A percentile compares a stretch with the other conserved stretches of the same genome.
Evolutionary conservation across 2,888 invertebrate genomes (phyloP).

Genomic region (Auanema freiburgensis): DNA sequence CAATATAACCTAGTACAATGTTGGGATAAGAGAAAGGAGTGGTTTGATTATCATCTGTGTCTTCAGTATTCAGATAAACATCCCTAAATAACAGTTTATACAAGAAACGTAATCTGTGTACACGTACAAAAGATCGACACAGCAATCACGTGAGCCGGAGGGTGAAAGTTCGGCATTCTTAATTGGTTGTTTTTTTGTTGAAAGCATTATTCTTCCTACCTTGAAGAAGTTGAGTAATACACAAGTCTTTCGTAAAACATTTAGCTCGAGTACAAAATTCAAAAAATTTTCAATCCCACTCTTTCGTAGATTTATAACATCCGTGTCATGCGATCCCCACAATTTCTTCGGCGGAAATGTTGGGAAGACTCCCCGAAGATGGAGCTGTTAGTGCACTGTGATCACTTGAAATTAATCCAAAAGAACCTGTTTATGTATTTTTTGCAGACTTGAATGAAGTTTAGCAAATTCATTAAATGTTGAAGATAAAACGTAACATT

Average conservation of each 20-base stretch:
- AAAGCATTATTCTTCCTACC: slow-evolving; percentile 15
- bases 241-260: slow-evolving; percentile 44
- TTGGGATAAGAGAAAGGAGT: too few species aligned
- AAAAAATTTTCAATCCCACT: slow-evolving; percentile 33
- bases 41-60: too few species aligned
- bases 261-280: slow-evolving; percentile 40
- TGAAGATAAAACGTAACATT: slow-evolving; percentile 23
- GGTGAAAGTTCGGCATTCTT: too few species aligned
- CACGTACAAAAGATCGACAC: too few species aligned
- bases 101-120: too few species aligned
- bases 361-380: slow-evolving; percentile 43
- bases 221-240: slow-evolving; percentile 43
- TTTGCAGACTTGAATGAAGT: slow-evolving; percentile 31
- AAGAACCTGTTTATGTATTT: slow-evolving; percentile 40
- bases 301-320: slow-evolving; percentile 31
- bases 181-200: too few species aligned
- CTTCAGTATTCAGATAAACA: too few species aligned
- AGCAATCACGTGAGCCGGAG: too few species aligned
- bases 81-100: too few species aligned
- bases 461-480: slow-evolving; percentile 37
- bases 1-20: too few species aligned
- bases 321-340: slow-evolving; percentile 31
- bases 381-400: slow-evolving; percentile 26
- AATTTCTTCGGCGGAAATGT: slow-evolving; percentile 36
- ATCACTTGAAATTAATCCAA: background rate